These are phyloP conservation scores for Mormyrus lacerda DNA, from an alignment of 2,113 vertebrate genomes.

Conservation along the genomic window DNA sequence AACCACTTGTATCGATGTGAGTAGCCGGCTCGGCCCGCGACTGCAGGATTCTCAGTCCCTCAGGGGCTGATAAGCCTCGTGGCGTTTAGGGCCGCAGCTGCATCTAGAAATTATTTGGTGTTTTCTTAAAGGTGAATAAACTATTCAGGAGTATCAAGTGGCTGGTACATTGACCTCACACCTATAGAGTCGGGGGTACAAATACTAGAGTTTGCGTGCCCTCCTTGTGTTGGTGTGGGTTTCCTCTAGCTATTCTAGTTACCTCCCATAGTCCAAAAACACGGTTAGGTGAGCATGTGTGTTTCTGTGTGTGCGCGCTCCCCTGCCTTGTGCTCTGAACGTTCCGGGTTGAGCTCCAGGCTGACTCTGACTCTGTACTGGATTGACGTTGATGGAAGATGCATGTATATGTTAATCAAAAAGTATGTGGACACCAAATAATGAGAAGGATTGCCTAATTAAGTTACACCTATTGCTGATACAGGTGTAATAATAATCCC, in stretches of 20 bases:
- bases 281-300: too few relatives aligned
- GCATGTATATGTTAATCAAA: neutral
- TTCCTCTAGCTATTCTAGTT: neutral
- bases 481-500: neutral
- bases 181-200: neutral
- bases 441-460: neutral
- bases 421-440: neutral
- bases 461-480: neutral
- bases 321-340: neutral
- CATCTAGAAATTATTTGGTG: neutral
- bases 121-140: neutral
- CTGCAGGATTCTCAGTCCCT: neutral
- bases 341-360: neutral
- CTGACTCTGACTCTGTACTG: neutral
- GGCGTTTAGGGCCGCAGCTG: neutral
- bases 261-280: neutral
- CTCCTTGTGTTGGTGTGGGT: neutral
- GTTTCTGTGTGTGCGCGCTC: too few relatives aligned
- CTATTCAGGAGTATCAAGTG: neutral
- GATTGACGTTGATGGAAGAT: neutral
- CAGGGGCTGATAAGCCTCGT: neutral
- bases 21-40: neutral
- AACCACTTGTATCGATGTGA: conserved; percentile 84
- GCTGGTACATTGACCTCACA: neutral
- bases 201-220: neutral